phyloP scores from a whole-genome alignment of 1,140 invertebrate species.

The Hylaeus anthracinus region DNA sequence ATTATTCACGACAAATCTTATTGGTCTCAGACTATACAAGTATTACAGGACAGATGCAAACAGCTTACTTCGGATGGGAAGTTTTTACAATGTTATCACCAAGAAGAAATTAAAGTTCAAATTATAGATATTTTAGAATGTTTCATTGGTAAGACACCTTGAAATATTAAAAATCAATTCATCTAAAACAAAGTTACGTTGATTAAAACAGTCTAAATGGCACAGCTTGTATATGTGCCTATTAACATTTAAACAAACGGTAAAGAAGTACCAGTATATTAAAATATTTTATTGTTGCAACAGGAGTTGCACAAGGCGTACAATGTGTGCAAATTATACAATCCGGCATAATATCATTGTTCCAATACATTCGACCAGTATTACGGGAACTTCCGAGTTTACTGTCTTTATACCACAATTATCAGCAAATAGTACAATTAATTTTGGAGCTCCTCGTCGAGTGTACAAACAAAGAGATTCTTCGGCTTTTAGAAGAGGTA shows the following conservation, averaged over 20 bases:
- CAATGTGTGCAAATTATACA: conserved; percentile 78
- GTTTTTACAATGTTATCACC: conserved; percentile 83
- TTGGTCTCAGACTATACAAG: conserved; percentile 83
- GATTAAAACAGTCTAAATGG: too few relatives aligned
- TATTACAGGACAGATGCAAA: conserved; percentile 83
- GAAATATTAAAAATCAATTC: background rate
- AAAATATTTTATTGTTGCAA: conserved; percentile 16
- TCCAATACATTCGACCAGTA: conserved; percentile 84
- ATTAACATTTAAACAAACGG: conserved; percentile 12
- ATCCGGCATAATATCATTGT: conserved; percentile 81
- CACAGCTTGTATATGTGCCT: conserved; percentile 3
- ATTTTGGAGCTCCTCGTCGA: conserved; percentile 89
- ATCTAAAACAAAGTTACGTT: too few relatives aligned
- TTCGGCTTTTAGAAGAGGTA: conserved; percentile 85
- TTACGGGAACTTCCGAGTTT: conserved; percentile 85
- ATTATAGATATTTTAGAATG: conserved; percentile 85
- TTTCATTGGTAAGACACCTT: conserved; percentile 81
- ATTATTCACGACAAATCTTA: conserved; percentile 72
- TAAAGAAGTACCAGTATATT: background rate
- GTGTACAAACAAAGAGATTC: conserved; percentile 84
- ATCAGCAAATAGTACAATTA: conserved; percentile 89
- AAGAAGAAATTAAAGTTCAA: conserved; percentile 83
- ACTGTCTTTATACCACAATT: conserved; percentile 90
- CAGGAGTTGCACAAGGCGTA: conserved; percentile 83
- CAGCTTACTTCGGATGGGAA: conserved; percentile 82